Conservation (phyloP, 2,113 vertebrate genomes). For the Ceyx margarethae region DNA sequence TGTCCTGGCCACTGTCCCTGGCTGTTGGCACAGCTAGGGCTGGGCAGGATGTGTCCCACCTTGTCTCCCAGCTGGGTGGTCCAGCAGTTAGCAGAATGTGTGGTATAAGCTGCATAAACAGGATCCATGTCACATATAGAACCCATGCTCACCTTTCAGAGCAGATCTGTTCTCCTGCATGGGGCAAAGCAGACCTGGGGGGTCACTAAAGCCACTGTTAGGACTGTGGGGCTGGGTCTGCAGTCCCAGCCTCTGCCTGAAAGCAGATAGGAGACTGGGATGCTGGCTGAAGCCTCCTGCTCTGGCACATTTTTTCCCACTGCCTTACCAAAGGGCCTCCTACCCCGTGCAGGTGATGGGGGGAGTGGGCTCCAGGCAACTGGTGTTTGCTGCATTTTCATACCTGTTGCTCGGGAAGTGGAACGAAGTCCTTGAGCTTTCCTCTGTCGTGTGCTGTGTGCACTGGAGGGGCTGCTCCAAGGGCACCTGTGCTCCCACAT, state of each 20-base stretch:
- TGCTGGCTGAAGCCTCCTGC: neutral
- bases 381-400: neutral
- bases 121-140: rapidly evolving
- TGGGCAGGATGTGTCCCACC: neutral
- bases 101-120: neutral
- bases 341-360: rapidly evolving
- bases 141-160: neutral
- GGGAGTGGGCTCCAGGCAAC: neutral
- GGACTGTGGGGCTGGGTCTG: neutral
- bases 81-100: neutral
- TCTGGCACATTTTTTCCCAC: rapidly evolving
- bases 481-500: neutral
- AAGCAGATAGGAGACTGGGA: rapidly evolving
- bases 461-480: neutral
- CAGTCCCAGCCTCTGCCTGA: rapidly evolving
- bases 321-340: neutral
- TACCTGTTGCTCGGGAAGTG: neutral
- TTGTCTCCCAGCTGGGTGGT: neutral
- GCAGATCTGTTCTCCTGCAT: neutral
- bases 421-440: constrained; percentile 22
- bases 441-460: rapidly evolving
- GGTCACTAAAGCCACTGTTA: neutral
- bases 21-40: neutral
- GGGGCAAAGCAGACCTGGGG: neutral
- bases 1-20: rapidly evolving